Base-by-base conservation (phyloP, 2,113 vertebrate species). In the Perognathus longimembris region DNA sequence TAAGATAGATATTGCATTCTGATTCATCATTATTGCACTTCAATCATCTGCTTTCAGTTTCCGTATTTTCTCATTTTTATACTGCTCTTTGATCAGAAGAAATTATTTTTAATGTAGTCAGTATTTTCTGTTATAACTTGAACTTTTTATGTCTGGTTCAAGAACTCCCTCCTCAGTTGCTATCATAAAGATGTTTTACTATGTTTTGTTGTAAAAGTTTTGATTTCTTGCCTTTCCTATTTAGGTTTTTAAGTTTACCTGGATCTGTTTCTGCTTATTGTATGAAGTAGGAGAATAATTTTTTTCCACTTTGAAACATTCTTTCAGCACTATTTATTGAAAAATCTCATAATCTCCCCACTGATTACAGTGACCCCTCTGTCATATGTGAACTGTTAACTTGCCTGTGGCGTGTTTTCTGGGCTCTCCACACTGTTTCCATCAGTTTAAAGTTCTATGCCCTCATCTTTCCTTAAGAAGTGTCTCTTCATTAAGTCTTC, bases 1-100 rank as follows among this genome's bases (percentile, higher is more conserved):
- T 79, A 70, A 91, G 86, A 40, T 79, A 36, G 42, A 73, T 70
- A 91, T 94, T 86, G 61, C n/a, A 30, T 75, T 79, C 36, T 93
- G 59, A 71, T 85, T 83, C 17, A 82, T 40, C 21, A 21, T 38
- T 77, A 74, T 36, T 40, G 20, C 86, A 50, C 50, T 77, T 7
- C 7, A 66, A 63, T 82, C 86, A 61, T 66, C 34, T 64, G 66
- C 21, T 86, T 57, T 95, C 50, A 75, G 57, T 45, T 77, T 73
- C 30, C 9, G 21, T 42, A 90, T 88, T 63, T 89, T 45, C 50
- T 86, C 28, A 73, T n/a, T 64, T 67, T 84, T 69, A 21, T 81
- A 81, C 87, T 40, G 45, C 42, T 50, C 67, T 93, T 83, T 69
- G 21, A 87, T 71, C 3, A 76, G 63, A 91, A 70, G 67, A 89